phyloP scores from a whole-genome alignment of 2,797 vertebrate genomes.

The Aplochiton taeniatus region DNA sequence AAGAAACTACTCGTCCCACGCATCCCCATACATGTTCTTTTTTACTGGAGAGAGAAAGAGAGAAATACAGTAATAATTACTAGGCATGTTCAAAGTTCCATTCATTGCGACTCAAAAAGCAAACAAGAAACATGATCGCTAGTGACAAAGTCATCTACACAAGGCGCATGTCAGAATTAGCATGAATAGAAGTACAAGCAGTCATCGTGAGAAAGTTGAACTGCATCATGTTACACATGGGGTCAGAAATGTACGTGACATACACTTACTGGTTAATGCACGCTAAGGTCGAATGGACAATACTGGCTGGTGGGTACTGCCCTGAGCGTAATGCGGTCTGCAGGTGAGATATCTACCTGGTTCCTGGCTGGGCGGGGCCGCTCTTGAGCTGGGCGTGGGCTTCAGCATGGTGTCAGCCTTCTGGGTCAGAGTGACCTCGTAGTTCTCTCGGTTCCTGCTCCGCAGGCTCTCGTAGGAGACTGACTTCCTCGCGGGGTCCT shows the following conservation, averaged over 20 bases:
- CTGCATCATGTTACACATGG: too few species aligned
- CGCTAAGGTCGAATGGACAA: too few species aligned
- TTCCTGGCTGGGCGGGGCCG: conserved; percentile 44
- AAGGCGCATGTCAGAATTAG: too few species aligned
- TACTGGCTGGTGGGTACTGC: too few species aligned
- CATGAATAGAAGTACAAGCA: too few species aligned
- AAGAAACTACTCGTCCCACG: conserved; percentile 84
- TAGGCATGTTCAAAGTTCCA: not conserved
- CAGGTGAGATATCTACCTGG: not conserved
- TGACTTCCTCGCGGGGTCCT: conserved; percentile 76
- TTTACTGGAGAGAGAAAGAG: conserved; percentile 74
- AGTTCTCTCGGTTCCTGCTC: conserved; percentile 87
- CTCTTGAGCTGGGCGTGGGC: conserved; percentile 61
- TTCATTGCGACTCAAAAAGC: too few species aligned
- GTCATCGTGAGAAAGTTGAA: too few species aligned
- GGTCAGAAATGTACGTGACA: too few species aligned
- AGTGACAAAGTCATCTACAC: too few species aligned
- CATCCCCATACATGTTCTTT: conserved; percentile 90
- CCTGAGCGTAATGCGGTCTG: too few species aligned
- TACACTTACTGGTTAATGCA: too few species aligned
- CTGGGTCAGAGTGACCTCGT: conserved; percentile 82
- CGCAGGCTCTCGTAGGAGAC: conserved; percentile 89
- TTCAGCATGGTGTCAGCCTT: conserved; percentile 80
- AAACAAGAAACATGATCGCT: too few species aligned
- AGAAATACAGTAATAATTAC: conserved; percentile 12